A percentile compares a stretch with the other conserved stretches of the same genome.
Evolutionary conservation across 2,888 invertebrate genomes (phyloP).

Genomic region (Rhyacophila evoluta): DNA sequence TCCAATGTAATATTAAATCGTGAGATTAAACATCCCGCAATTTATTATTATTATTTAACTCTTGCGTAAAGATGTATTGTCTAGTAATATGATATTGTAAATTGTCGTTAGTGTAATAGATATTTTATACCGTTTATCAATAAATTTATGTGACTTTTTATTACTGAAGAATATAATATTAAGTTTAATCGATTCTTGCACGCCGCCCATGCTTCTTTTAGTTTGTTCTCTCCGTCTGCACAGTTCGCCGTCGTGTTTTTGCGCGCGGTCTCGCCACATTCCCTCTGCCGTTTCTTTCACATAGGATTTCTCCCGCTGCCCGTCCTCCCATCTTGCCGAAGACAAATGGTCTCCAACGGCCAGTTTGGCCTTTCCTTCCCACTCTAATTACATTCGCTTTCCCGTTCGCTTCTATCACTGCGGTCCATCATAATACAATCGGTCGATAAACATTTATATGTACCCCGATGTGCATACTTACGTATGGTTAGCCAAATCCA

Average conservation of each 20-base stretch:
- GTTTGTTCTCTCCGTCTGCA: constrained; percentile 45
- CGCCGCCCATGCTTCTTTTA: constrained; percentile 33
- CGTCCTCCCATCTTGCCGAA: constrained; percentile 59
- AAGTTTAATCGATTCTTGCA: too few species aligned
- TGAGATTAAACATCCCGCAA: too few species aligned
- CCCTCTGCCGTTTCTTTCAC: constrained; percentile 54
- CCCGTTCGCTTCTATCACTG: constrained; percentile 46
- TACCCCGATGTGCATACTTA: constrained; percentile 3
- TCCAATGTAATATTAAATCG: too few species aligned
- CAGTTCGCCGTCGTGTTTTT: constrained; percentile 51
- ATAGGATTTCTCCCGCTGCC: constrained; percentile 49
- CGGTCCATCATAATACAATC: constrained; percentile 49
- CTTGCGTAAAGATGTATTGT: too few species aligned
- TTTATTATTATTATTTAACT: too few species aligned
- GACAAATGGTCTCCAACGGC: constrained; percentile 66
- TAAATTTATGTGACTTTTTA: too few species aligned
- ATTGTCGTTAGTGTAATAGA: too few species aligned
- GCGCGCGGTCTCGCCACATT: constrained; percentile 53
- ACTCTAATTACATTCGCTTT: constrained; percentile 56
- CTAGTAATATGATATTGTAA: too few species aligned
- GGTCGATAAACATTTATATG: constrained; percentile 52
- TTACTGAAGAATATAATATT: too few species aligned
- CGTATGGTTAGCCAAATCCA: constrained; percentile 15
- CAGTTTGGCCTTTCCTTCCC: constrained; percentile 59
- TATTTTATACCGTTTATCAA: too few species aligned